These are phyloP conservation scores for Phengaris alcon DNA, from an alignment of 2,888 invertebrate species.

Conservation along the genomic window DNA sequence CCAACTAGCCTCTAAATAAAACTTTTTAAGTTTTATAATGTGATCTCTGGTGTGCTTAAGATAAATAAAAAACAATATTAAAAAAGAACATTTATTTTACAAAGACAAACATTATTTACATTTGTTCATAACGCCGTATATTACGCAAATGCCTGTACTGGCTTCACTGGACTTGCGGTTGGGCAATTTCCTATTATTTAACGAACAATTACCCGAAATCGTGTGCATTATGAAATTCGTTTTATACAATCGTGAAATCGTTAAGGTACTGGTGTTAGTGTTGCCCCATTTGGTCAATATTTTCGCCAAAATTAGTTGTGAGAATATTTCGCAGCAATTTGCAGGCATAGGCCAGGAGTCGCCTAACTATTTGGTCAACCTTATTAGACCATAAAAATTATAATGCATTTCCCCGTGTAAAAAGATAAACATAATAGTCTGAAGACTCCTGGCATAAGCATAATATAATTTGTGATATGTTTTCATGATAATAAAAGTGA, in stretches of 20 bases:
- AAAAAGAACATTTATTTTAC: conserved; percentile 60
- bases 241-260: conserved; percentile 35
- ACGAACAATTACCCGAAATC: conserved; percentile 51
- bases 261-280: conserved; percentile 16
- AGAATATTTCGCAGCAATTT: too few relatives aligned
- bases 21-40: too few relatives aligned
- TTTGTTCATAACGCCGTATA: conserved; percentile 40
- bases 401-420: too few relatives aligned
- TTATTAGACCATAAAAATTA: background rate
- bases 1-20: too few relatives aligned
- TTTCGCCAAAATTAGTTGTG: background rate
- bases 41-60: background rate
- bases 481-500: background rate
- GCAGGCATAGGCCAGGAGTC: conserved; percentile 2
- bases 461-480: background rate
- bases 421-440: background rate
- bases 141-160: conserved; percentile 40
- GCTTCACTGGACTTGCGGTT: conserved; percentile 50
- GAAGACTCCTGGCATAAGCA: background rate
- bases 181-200: conserved; percentile 36
- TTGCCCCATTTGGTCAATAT: conserved; percentile 14
- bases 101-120: conserved; percentile 70
- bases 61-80: conserved; percentile 42
- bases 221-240: conserved; percentile 52
- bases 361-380: background rate